Percentiles rank a stretch among this genome's conserved stretches.
phyloP scores from a whole-genome alignment of 1,140 invertebrate genomes.

The Aphelinus certus region DNA sequence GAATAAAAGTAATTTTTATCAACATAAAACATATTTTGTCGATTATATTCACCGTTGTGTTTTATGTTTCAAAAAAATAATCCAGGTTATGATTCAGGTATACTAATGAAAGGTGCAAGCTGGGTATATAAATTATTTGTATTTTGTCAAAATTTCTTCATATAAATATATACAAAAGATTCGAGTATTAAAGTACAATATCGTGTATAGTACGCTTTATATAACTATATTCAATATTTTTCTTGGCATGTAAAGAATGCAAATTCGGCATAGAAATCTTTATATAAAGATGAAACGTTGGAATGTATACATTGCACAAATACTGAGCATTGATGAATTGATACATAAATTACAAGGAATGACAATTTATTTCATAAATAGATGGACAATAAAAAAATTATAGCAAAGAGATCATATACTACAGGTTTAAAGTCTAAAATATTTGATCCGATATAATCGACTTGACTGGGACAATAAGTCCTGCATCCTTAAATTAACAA shows the following conservation, averaged over 20 bases:
- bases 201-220: slow-evolving; percentile 40
- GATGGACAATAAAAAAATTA: slow-evolving; percentile 23
- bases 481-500: slow-evolving; percentile 42
- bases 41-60: no score
- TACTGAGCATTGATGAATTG: slow-evolving; percentile 52
- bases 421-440: slow-evolving; percentile 27
- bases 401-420: slow-evolving; percentile 37
- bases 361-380: slow-evolving; percentile 24
- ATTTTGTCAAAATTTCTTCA: slow-evolving; percentile 59
- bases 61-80: neutral
- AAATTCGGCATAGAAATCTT: slow-evolving; percentile 48
- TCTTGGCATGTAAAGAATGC: slow-evolving; percentile 50
- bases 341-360: slow-evolving; percentile 49
- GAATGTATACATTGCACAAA: slow-evolving; percentile 64
- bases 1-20: slow-evolving; percentile 63
- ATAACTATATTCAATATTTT: slow-evolving; percentile 37
- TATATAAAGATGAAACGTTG: slow-evolving; percentile 42
- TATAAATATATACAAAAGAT: slow-evolving; percentile 66
- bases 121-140: slow-evolving; percentile 66
- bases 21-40: slow-evolving; percentile 14
- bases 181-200: slow-evolving; percentile 53
- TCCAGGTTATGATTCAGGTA: neutral
- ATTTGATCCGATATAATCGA: slow-evolving; percentile 26
- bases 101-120: neutral
- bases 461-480: slow-evolving; percentile 33